These are phyloP conservation scores for Microcebus murinus DNA, from an alignment of 2,113 vertebrate genomes.

Conservation along the genomic window DNA sequence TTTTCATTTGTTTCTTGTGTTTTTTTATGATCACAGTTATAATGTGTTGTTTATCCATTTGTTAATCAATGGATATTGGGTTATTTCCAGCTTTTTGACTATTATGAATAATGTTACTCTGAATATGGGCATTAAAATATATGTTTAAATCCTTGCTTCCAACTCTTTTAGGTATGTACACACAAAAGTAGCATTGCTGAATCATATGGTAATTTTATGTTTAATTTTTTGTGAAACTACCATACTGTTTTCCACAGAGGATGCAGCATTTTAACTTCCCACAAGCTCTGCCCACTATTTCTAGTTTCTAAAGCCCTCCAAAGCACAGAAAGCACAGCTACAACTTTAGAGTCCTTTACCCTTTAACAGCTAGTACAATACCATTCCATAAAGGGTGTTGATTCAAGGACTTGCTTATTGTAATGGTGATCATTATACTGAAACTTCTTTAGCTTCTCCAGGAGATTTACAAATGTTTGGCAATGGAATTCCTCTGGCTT, in stretches of 20 bases:
- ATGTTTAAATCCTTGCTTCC: background rate
- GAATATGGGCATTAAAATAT: background rate
- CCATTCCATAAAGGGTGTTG: background rate
- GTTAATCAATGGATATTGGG: background rate
- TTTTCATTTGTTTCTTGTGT: no score
- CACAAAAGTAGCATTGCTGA: background rate
- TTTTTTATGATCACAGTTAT: no score
- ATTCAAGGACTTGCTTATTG: slow-evolving; percentile 2
- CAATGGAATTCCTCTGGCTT: background rate
- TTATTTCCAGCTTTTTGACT: background rate
- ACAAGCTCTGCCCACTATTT: background rate
- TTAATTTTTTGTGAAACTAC: background rate
- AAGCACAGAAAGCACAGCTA: background rate
- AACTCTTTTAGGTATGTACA: background rate
- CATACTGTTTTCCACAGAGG: background rate
- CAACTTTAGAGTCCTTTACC: background rate
- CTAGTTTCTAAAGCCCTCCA: background rate
- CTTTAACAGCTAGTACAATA: background rate
- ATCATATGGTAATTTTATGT: background rate
- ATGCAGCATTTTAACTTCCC: background rate
- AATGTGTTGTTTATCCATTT: background rate
- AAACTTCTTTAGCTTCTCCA: background rate
- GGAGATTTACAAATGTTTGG: slow-evolving; percentile 1
- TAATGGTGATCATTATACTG: slow-evolving; percentile 45
- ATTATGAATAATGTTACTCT: background rate